Evolutionary conservation across 2,113 vertebrate genomes (phyloP).

Genomic region (Chamaetylas fuelleborni): DNA sequence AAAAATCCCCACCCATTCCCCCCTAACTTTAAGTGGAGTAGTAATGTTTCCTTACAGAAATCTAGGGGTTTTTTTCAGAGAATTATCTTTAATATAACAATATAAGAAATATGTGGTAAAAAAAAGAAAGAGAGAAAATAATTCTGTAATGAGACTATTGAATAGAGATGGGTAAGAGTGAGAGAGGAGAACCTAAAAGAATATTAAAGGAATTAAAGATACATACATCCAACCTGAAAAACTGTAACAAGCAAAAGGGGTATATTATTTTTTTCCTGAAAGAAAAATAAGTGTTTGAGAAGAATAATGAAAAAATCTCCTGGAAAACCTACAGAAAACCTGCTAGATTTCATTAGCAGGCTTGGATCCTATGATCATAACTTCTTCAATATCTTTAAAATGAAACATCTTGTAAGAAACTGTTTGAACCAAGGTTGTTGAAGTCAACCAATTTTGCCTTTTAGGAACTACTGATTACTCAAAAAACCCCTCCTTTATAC

Average conservation of each 20-base stretch:
- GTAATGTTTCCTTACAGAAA: not conserved
- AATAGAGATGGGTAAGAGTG: not conserved
- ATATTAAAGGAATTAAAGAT: not conserved
- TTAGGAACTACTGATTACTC: not conserved
- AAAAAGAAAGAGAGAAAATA: not conserved
- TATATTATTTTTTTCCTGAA: not conserved
- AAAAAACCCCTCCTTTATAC: not conserved
- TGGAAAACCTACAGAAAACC: not conserved
- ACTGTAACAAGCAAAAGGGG: not conserved
- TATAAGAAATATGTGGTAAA: not conserved
- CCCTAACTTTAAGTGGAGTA: not conserved
- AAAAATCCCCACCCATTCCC: not conserved
- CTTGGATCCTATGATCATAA: not conserved
- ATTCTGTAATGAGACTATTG: not conserved
- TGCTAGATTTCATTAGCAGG: not conserved
- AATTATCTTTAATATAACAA: not conserved
- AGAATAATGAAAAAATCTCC: not conserved
- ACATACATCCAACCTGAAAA: not conserved
- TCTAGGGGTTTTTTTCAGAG: not conserved
- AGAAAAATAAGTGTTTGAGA: not conserved
- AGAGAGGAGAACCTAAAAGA: not conserved
- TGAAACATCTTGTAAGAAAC: not conserved
- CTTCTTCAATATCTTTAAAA: not conserved
- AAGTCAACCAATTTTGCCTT: not conserved
- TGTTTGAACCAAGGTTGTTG: not conserved